Conservation (phyloP, 2,113 vertebrate genomes). For the Natator depressus region DNA sequence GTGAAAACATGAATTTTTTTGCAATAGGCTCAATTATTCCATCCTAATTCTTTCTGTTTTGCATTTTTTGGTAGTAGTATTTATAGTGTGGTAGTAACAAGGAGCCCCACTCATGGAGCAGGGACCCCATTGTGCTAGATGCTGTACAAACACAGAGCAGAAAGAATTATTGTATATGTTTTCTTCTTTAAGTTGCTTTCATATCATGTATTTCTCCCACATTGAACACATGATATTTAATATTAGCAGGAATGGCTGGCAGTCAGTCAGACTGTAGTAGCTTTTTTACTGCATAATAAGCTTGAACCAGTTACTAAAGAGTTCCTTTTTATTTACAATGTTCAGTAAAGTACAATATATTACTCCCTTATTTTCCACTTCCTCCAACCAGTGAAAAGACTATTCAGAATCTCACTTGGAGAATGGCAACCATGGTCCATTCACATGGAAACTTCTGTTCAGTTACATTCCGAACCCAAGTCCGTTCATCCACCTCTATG, state of each 20-base stretch:
- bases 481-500: background rate
- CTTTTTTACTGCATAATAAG: background rate
- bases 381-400: background rate
- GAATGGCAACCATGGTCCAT: background rate
- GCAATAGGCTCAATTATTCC: slow-evolving; percentile 19
- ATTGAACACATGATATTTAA: background rate
- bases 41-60: slow-evolving; percentile 18
- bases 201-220: background rate
- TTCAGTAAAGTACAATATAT: slow-evolving; percentile 4
- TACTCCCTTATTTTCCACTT: background rate
- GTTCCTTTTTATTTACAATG: background rate
- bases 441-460: background rate
- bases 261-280: background rate
- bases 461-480: background rate
- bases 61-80: slow-evolving; percentile 32
- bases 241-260: background rate
- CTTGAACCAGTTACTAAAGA: background rate
- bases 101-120: background rate
- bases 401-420: background rate
- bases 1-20: slow-evolving; percentile 50
- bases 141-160: background rate
- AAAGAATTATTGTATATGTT: background rate
- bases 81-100: background rate
- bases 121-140: background rate
- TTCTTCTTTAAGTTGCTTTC: background rate